Conservation (phyloP, 2,797 vertebrate genomes). For the Lutjanus argentimaculatus region DNA sequence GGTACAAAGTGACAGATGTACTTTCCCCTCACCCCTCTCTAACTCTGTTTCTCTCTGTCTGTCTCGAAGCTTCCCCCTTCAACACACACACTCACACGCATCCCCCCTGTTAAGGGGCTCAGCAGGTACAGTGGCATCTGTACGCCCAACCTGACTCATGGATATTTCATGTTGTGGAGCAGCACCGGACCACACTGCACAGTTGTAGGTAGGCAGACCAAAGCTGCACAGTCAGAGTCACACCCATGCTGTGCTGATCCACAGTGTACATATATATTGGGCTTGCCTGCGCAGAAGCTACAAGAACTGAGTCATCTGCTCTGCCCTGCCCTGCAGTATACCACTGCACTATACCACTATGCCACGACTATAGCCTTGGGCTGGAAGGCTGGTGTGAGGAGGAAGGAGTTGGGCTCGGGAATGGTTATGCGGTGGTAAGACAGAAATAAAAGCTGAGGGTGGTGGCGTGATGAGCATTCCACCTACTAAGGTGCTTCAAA, state of each 20-base stretch:
- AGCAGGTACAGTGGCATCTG: constrained; percentile 79
- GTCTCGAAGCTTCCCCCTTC: background rate
- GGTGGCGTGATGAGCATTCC: constrained; percentile 30
- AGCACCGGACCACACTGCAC: constrained; percentile 42
- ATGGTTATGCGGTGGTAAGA: constrained; percentile 38
- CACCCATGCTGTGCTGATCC: constrained; percentile 59
- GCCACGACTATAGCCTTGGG: constrained; percentile 46
- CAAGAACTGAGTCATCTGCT: constrained; percentile 54
- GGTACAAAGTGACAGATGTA: constrained; percentile 69
- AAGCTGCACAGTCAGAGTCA: constrained; percentile 63
- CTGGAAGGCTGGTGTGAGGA: constrained; percentile 25
- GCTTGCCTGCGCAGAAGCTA: constrained; percentile 35
- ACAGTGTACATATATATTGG: constrained; percentile 1
- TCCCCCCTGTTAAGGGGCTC: constrained; percentile 63
- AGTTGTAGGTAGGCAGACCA: constrained; percentile 62
- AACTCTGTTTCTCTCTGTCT: background rate
- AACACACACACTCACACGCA: constrained; percentile 28
- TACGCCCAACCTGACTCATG: constrained; percentile 75
- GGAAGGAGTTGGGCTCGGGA: constrained; percentile 36
- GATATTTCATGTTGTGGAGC: constrained; percentile 80
- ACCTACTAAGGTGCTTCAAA: constrained; percentile 30
- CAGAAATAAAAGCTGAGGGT: constrained; percentile 43
- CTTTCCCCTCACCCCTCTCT: constrained; percentile 19
- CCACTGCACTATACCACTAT: constrained; percentile 20
- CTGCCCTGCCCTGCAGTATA: constrained; percentile 39